Conservation (phyloP, 2,888 invertebrate genomes). For the Amphipoea lucens region DNA sequence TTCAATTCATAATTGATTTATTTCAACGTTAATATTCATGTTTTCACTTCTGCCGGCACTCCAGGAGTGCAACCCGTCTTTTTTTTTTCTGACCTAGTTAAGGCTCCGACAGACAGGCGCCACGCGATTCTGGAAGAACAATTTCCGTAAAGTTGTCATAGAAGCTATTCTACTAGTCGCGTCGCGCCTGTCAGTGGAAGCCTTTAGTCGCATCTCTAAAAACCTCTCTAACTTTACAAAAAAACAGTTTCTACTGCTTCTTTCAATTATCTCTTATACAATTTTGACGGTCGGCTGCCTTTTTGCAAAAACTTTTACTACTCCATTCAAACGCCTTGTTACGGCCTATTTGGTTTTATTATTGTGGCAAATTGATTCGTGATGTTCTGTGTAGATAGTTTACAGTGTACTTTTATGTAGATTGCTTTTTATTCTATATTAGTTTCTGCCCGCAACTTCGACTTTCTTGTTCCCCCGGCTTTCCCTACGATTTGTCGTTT, state of each 20-base stretch:
- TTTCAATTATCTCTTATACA: constrained; percentile 36
- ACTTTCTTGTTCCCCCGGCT: background rate
- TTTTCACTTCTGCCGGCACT: too few species aligned
- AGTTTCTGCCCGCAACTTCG: background rate
- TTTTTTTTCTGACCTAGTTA: background rate
- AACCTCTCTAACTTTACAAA: background rate
- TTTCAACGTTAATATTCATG: too few species aligned
- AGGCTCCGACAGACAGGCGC: background rate
- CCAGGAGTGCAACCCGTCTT: too few species aligned
- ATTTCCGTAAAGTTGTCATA: background rate
- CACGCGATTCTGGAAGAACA: background rate
- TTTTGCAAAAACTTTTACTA: constrained; percentile 26
- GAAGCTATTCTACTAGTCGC: background rate
- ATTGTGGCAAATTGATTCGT: constrained; percentile 19
- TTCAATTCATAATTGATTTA: too few species aligned
- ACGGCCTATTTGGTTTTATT: constrained; percentile 35
- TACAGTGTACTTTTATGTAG: background rate
- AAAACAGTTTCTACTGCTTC: background rate
- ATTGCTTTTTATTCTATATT: background rate
- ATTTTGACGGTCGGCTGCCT: constrained; percentile 11
- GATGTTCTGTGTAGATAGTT: constrained; percentile 14
- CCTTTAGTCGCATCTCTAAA: background rate
- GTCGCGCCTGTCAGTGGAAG: background rate
- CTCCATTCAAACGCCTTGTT: constrained; percentile 17
- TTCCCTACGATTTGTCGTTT: too few species aligned